Conservation (phyloP, 2,113 vertebrate genomes). For the Martes martes region DNA sequence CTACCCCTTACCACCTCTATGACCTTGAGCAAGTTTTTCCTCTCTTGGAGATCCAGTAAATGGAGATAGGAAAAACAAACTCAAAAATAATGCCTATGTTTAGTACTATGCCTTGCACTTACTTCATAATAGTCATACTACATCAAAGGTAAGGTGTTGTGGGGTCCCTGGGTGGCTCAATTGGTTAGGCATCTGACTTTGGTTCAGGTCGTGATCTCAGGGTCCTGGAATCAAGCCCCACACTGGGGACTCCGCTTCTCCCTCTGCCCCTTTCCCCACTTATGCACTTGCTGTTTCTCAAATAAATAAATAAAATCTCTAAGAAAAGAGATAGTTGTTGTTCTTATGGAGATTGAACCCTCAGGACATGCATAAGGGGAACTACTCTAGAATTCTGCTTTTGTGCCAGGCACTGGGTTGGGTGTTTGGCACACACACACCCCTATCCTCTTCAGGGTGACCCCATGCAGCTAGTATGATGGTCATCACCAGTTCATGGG, state of each 20-base stretch:
- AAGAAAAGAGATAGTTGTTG: neutral
- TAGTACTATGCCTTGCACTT: neutral
- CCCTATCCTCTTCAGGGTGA: neutral
- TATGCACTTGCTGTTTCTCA: neutral
- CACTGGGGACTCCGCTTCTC: neutral
- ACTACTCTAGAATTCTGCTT: neutral
- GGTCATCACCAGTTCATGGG: neutral
- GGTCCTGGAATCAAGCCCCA: neutral
- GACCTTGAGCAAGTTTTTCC: neutral
- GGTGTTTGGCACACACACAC: accelerated
- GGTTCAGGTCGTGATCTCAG: neutral
- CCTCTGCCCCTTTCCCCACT: neutral
- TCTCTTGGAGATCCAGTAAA: neutral
- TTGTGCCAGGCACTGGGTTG: neutral
- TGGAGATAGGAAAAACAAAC: neutral
- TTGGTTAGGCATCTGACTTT: neutral
- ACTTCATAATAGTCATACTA: neutral
- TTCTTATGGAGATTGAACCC: neutral
- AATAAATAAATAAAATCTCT: neutral
- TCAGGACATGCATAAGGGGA: no score
- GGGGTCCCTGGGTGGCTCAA: neutral
- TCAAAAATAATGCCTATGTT: neutral
- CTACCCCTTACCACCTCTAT: neutral
- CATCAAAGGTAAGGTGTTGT: neutral
- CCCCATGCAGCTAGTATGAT: neutral